Percentiles rank a stretch among this genome's conserved stretches.
Conservation (phyloP, 1,140 invertebrate species). For the Cryptotermes secundus region DNA sequence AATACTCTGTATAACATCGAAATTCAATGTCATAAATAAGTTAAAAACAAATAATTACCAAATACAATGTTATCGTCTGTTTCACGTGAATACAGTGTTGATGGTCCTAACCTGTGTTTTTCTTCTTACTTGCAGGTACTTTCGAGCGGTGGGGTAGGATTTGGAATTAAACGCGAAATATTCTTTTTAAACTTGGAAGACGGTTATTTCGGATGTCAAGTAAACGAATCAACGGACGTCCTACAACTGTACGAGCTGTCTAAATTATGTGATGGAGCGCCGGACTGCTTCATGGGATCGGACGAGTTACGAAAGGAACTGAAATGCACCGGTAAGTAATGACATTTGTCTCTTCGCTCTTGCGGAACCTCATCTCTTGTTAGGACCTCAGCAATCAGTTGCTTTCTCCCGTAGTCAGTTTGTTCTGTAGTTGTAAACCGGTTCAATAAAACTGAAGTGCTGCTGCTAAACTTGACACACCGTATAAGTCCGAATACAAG, state of each 20-base stretch:
- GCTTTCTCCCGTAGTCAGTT: too few species aligned
- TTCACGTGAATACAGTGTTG: not conserved
- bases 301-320: constrained; percentile 86
- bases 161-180: constrained; percentile 83
- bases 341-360: too few species aligned
- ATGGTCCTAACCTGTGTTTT: not conserved
- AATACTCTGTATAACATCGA: too few species aligned
- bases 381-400: too few species aligned
- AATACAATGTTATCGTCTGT: too few species aligned
- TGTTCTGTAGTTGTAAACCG: too few species aligned
- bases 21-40: too few species aligned
- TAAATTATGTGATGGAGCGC: constrained; percentile 86
- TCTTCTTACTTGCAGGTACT: not conserved
- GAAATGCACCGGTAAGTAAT: constrained; percentile 85
- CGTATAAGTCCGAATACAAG: too few species aligned
- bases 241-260: constrained; percentile 93
- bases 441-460: too few species aligned
- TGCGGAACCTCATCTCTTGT: too few species aligned
- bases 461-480: too few species aligned
- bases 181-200: constrained; percentile 96
- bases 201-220: constrained; percentile 95
- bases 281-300: constrained; percentile 87
- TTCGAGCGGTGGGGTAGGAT: constrained; percentile 72
- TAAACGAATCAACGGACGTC: constrained; percentile 92
- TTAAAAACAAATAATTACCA: too few species aligned